These are phyloP conservation scores for Gobiocypris rarus DNA, from an alignment of 2,113 vertebrate genomes.

Conservation along the genomic window DNA sequence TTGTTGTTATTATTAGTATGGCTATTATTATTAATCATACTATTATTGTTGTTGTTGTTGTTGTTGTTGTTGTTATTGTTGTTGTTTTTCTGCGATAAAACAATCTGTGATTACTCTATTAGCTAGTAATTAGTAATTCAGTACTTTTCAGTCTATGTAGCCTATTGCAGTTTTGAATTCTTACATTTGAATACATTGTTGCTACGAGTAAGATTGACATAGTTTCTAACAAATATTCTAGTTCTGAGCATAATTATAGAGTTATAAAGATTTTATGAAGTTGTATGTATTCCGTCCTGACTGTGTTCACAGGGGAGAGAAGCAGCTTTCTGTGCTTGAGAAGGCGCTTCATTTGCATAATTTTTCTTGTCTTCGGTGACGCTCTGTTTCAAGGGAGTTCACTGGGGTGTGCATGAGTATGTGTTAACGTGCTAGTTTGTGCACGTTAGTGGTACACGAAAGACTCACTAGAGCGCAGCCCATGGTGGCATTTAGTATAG, in stretches of 20 bases:
- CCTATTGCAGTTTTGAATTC: neutral
- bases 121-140: neutral
- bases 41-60: too few relatives aligned
- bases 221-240: neutral
- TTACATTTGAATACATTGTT: neutral
- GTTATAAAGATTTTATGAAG: neutral
- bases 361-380: slow-evolving; percentile 94
- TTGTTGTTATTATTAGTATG: too few relatives aligned
- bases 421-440: slow-evolving; percentile 60
- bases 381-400: slow-evolving; percentile 84
- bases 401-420: slow-evolving; percentile 61
- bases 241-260: neutral
- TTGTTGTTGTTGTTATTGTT: neutral
- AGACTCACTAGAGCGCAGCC: slow-evolving; percentile 77
- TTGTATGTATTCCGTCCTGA: neutral
- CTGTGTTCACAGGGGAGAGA: slow-evolving; percentile 67
- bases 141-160: neutral
- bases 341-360: slow-evolving; percentile 92
- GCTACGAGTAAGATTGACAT: too few relatives aligned
- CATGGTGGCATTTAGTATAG: slow-evolving; percentile 78
- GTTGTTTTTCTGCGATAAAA: neutral
- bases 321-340: slow-evolving; percentile 81
- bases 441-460: slow-evolving; percentile 80
- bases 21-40: too few relatives aligned
- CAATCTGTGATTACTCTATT: neutral